Evolutionary conservation across 2,888 invertebrate genomes (phyloP).

Genomic region (Onchidella celtica): DNA sequence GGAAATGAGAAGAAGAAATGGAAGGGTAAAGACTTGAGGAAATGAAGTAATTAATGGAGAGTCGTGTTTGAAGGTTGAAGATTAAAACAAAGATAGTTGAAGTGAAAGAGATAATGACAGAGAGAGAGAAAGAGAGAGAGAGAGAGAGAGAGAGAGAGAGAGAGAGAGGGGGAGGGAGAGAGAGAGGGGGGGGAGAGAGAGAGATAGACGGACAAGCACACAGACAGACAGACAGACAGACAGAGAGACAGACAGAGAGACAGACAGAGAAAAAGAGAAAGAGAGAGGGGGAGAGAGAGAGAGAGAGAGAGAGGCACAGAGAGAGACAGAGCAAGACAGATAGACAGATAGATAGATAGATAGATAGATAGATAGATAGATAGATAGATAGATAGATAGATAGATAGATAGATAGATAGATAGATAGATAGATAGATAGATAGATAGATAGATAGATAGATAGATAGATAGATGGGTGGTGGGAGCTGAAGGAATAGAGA

Average conservation of each 20-base stretch:
- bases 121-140: slow-evolving; percentile 33
- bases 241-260: neutral
- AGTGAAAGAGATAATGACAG: neutral
- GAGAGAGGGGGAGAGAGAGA: neutral
- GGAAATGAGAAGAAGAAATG: no score
- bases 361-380: neutral
- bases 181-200: neutral
- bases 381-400: neutral
- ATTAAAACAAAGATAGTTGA: neutral
- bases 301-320: neutral
- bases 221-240: slow-evolving; percentile 25
- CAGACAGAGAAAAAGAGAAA: neutral
- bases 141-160: slow-evolving; percentile 27
- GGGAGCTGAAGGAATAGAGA: neutral
- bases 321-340: neutral
- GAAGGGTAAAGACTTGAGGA: no score
- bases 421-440: neutral
- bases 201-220: slow-evolving; percentile 21
- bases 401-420: slow-evolving; percentile 12
- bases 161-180: slow-evolving; percentile 32
- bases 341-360: neutral
- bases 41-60: no score
- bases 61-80: no score
- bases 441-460: neutral
- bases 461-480: neutral